Evolutionary conservation across 2,113 vertebrate species (phyloP).

Genomic region (Halichoerus grypus): DNA sequence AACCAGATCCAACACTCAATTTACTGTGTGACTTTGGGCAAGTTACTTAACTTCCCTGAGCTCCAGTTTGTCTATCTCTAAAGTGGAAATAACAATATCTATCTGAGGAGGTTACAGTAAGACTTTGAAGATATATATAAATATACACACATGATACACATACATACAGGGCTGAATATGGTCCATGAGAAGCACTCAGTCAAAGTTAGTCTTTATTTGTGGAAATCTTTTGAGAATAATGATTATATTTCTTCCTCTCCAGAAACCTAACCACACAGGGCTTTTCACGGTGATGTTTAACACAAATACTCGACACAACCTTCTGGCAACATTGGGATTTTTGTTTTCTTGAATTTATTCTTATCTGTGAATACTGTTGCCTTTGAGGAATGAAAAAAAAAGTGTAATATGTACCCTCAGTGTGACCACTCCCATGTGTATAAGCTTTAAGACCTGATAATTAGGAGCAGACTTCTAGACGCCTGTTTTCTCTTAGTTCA

Average conservation of each 20-base stretch:
- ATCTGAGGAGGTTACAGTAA: background rate
- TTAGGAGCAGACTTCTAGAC: slow-evolving; percentile 26
- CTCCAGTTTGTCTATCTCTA: background rate
- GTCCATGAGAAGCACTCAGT: background rate
- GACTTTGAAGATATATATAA: background rate
- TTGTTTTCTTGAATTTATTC: slow-evolving; percentile 24
- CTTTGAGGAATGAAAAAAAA: background rate
- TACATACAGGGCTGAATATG: background rate
- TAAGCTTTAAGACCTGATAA: background rate
- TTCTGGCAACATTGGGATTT: background rate
- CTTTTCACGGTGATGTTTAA: background rate
- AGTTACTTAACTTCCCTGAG: background rate
- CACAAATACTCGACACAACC: background rate
- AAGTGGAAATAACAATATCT: background rate
- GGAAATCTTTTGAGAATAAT: background rate
- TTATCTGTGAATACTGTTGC: background rate
- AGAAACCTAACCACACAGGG: background rate
- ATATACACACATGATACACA: background rate
- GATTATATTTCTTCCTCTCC: background rate
- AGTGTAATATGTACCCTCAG: background rate
- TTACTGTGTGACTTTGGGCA: background rate
- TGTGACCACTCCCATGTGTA: background rate
- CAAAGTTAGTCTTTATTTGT: background rate
- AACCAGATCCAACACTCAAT: background rate
- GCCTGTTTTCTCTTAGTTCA: background rate